These are phyloP conservation scores for Nasalis larvatus DNA, from an alignment of 2,113 vertebrate species.

Conservation along the genomic window DNA sequence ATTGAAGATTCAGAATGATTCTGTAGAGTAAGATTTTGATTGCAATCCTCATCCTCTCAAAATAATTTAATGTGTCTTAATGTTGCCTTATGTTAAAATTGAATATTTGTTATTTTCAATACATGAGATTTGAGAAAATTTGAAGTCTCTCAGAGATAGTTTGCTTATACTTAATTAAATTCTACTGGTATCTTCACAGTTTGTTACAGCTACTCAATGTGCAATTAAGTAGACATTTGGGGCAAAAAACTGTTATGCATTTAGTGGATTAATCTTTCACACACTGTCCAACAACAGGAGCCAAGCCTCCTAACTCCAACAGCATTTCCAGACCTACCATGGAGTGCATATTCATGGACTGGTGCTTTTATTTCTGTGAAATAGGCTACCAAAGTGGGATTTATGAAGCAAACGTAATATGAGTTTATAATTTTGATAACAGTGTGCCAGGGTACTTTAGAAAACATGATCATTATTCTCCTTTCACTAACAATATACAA, in stretches of 20 bases:
- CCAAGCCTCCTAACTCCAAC: not conserved
- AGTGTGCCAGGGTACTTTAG: not conserved
- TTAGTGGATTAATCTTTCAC: not conserved
- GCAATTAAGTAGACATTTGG: not conserved
- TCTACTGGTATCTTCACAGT: not conserved
- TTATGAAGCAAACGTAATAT: not conserved
- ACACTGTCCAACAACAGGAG: accelerated
- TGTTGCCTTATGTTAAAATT: not conserved
- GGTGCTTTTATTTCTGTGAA: not conserved
- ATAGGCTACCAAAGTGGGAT: not conserved
- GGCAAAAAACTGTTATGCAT: not conserved
- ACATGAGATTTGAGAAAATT: not conserved
- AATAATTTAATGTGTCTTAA: not conserved
- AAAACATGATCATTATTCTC: not conserved
- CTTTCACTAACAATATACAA: not conserved
- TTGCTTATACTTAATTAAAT: not conserved
- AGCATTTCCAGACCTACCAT: not conserved
- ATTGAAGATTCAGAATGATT: not conserved
- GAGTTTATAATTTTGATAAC: not conserved
- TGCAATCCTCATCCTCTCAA: not conserved
- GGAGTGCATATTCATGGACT: accelerated
- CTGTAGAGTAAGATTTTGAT: not conserved
- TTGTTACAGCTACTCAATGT: not conserved
- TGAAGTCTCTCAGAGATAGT: not conserved
- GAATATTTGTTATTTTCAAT: not conserved